Conservation (phyloP, 1,140 invertebrate genomes). For the Bombus huntii region DNA sequence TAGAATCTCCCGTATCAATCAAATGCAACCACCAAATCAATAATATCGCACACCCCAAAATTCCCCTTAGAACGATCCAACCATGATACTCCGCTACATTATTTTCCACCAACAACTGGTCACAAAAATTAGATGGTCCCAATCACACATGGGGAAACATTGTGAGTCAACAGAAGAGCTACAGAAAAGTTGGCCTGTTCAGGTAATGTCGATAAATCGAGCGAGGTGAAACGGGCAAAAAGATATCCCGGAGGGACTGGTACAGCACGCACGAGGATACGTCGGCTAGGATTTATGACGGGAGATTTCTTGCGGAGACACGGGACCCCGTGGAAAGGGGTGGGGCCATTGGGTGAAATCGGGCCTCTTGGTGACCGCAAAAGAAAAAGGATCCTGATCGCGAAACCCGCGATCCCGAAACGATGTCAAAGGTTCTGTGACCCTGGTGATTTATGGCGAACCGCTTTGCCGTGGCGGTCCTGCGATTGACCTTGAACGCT, state of each 20-base stretch:
- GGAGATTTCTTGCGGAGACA: slow-evolving; percentile 66
- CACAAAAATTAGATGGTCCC: slow-evolving; percentile 20
- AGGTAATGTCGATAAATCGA: slow-evolving; percentile 77
- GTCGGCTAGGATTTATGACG: slow-evolving; percentile 72
- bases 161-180: not conserved
- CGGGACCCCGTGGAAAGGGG: not conserved
- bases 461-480: slow-evolving; percentile 10
- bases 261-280: slow-evolving; percentile 69
- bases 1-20: not conserved
- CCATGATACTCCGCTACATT: not conserved
- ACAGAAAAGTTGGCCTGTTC: slow-evolving; percentile 11
- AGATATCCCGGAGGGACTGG: slow-evolving; percentile 60
- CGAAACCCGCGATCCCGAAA: slow-evolving; percentile 31
- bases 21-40: not conserved
- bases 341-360: not conserved
- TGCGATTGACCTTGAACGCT: slow-evolving; percentile 34
- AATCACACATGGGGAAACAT: not conserved
- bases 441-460: slow-evolving; percentile 44
- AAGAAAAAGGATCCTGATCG: slow-evolving; percentile 34
- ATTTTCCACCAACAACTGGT: not conserved
- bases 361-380: slow-evolving; percentile 35
- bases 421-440: slow-evolving; percentile 13
- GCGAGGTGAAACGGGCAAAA: slow-evolving; percentile 70
- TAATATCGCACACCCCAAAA: not conserved
- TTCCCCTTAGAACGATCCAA: not conserved